phyloP scores from a whole-genome alignment of 2,113 vertebrate species.

The Crotalus horridus region DNA sequence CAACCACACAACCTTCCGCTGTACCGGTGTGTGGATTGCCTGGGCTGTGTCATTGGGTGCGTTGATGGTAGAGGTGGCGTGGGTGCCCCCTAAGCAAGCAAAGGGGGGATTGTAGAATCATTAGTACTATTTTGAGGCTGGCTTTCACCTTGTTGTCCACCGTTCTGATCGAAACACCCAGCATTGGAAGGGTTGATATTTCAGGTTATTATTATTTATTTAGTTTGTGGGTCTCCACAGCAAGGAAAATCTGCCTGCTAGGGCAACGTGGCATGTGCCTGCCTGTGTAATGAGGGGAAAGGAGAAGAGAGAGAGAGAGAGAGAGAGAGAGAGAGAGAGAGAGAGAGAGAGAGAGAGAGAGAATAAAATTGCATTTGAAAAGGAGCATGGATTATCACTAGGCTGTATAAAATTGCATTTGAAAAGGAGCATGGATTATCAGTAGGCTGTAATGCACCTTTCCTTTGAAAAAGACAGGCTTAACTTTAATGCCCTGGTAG shows the following conservation, averaged over 20 bases:
- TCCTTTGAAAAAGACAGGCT: background rate
- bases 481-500: background rate
- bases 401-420: background rate
- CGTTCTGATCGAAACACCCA: background rate
- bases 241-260: background rate
- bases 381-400: background rate
- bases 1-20: background rate
- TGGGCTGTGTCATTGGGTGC: background rate
- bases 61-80: background rate
- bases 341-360: too few species aligned
- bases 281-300: background rate
- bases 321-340: too few species aligned
- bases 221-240: background rate
- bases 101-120: background rate
- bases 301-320: too few species aligned
- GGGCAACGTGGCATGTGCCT: background rate
- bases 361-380: background rate
- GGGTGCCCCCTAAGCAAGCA: background rate
- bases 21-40: background rate
- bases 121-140: background rate
- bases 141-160: background rate
- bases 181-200: background rate
- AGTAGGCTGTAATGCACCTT: background rate
- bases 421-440: background rate
- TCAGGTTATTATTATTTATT: background rate